Evolutionary conservation across 2,888 invertebrate species (phyloP).

Genomic region (Allophyes oxyacanthae): DNA sequence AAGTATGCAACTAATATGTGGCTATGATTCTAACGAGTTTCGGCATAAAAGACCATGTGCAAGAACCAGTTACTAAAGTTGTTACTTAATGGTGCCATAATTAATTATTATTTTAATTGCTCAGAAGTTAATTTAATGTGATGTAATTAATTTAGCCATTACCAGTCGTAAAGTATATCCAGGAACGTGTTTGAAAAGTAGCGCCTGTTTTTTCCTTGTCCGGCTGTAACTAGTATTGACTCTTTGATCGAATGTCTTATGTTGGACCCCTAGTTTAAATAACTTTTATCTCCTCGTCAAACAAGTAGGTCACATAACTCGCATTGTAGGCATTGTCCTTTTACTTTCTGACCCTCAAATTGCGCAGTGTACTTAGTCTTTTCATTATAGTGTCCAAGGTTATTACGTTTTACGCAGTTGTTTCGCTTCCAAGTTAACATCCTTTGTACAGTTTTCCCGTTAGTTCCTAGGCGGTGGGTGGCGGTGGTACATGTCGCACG

Average conservation of each 20-base stretch:
- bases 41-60: too few relatives aligned
- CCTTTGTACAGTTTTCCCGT: slow-evolving; percentile 2
- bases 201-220: too few relatives aligned
- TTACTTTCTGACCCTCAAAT: slow-evolving; percentile 37
- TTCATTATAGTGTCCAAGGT: slow-evolving; percentile 44
- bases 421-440: slow-evolving; percentile 15
- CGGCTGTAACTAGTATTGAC: too few relatives aligned
- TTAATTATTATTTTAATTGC: slow-evolving; percentile 6
- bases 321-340: slow-evolving; percentile 15
- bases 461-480: slow-evolving; percentile 8
- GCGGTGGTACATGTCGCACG: slow-evolving; percentile 36
- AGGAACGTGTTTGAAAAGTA: too few relatives aligned
- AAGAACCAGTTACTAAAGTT: not conserved
- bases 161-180: too few relatives aligned
- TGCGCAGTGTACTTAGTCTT: slow-evolving; percentile 47
- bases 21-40: too few relatives aligned
- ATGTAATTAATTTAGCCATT: not conserved
- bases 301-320: slow-evolving; percentile 2
- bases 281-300: not conserved
- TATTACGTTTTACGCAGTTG: slow-evolving; percentile 12
- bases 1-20: too few relatives aligned
- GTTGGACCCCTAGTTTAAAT: too few relatives aligned
- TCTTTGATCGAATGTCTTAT: not conserved
- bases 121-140: slow-evolving; percentile 1
- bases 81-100: slow-evolving; percentile 1